These are phyloP conservation scores for Diaperis boleti DNA, from an alignment of 2,888 invertebrate species.

Conservation along the genomic window DNA sequence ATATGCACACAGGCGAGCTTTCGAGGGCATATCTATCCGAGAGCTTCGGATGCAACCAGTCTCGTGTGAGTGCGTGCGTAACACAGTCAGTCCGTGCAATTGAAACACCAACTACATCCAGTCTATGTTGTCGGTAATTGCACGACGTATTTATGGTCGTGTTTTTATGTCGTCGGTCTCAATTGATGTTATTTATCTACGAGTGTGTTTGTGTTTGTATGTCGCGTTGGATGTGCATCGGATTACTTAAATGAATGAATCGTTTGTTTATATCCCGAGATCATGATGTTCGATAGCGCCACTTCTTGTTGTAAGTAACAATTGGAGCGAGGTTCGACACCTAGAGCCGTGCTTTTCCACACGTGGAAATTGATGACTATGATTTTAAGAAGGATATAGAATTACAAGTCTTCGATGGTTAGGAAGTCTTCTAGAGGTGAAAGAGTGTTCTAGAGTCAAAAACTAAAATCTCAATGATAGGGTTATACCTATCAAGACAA, in stretches of 20 bases:
- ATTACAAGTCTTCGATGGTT: no score
- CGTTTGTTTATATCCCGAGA: constrained; percentile 29
- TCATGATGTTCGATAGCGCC: constrained; percentile 29
- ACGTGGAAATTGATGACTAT: no score
- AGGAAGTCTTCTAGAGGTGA: no score
- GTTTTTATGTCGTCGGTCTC: constrained; percentile 47
- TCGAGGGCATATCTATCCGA: constrained; percentile 57
- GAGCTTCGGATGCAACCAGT: constrained; percentile 29
- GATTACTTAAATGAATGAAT: constrained; percentile 43
- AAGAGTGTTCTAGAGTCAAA: no score
- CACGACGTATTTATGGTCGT: constrained; percentile 44
- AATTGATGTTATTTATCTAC: constrained; percentile 51
- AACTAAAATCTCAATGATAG: no score
- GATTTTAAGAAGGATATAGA: no score
- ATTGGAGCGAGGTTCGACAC: not conserved
- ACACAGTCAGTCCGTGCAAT: constrained; percentile 31
- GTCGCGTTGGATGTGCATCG: constrained; percentile 42
- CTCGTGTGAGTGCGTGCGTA: constrained; percentile 37
- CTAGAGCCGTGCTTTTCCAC: not conserved
- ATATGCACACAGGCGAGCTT: constrained; percentile 59
- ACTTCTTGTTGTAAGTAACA: constrained; percentile 30
- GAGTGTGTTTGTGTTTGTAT: constrained; percentile 45
- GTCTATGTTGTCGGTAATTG: constrained; percentile 46
- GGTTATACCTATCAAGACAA: no score
- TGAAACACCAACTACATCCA: constrained; percentile 37